Percentiles rank a stretch among this genome's conserved stretches.
phyloP scores from a whole-genome alignment of 2,888 invertebrate species.

The Onthophagus sagittarius region DNA sequence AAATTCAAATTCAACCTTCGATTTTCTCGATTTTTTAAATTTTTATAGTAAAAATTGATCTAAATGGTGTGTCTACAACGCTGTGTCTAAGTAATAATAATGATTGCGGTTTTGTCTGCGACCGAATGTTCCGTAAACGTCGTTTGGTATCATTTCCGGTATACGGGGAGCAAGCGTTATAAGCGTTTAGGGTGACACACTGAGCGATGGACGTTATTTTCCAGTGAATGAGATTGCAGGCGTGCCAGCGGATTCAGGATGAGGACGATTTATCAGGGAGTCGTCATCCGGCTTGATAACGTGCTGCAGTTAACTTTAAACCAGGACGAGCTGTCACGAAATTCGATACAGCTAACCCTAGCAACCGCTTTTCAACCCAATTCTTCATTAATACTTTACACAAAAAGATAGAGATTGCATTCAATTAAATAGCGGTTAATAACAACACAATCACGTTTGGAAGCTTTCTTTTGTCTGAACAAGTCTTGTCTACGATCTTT shows the following conservation, averaged over 20 bases:
- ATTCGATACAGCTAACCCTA: neutral
- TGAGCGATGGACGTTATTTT: conserved; percentile 24
- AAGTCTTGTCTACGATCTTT: neutral
- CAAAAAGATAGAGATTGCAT: neutral
- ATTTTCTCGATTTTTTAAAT: neutral
- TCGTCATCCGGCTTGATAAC: neutral
- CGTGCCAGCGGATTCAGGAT: neutral
- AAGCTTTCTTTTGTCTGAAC: neutral
- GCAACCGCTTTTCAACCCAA: neutral
- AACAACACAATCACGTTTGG: neutral
- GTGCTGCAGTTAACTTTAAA: neutral
- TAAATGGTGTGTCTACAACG: neutral
- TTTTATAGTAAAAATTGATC: neutral
- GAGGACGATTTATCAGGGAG: neutral
- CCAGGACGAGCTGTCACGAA: neutral
- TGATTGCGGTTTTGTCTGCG: neutral
- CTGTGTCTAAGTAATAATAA: neutral
- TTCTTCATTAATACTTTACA: too few relatives aligned
- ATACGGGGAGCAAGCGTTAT: conserved; percentile 7
- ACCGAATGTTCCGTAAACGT: neutral
- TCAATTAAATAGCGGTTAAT: neutral
- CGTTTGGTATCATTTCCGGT: conserved; percentile 2
- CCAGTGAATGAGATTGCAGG: conserved; percentile 21
- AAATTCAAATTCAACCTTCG: neutral
- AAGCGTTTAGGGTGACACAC: conserved; percentile 21